Evolutionary conservation across 2,113 vertebrate species (phyloP).

Genomic region (Jaculus jaculus): DNA sequence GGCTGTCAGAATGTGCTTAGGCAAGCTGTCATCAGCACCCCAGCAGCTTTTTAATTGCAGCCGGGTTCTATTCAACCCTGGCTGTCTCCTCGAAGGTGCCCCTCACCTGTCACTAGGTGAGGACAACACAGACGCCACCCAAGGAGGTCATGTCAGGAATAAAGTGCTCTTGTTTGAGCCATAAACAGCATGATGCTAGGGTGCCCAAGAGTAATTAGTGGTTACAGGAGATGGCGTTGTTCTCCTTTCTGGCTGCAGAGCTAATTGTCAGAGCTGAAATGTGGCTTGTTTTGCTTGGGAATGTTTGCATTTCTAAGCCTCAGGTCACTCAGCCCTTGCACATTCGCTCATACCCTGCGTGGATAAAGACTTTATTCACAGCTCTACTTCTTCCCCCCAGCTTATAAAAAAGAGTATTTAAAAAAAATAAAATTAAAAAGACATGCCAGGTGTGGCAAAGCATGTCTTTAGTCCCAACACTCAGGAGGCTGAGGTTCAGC

Average conservation of each 20-base stretch:
- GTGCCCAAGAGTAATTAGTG: not conserved
- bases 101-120: fast-evolving
- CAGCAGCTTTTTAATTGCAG: not conserved
- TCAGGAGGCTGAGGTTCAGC: too few species aligned
- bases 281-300: conserved; percentile 28
- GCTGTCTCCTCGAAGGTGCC: not conserved
- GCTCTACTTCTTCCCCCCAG: not conserved
- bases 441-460: not conserved
- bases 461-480: too few species aligned
- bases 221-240: not conserved
- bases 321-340: not conserved
- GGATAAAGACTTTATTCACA: conserved; percentile 38
- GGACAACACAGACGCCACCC: not conserved
- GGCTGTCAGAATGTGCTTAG: too few species aligned
- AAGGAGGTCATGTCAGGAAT: not conserved
- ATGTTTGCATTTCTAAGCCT: not conserved
- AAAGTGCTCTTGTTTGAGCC: not conserved
- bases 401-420: not conserved
- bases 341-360: not conserved
- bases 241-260: conserved; percentile 39
- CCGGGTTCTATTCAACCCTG: not conserved
- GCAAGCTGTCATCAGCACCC: not conserved
- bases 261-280: conserved; percentile 47
- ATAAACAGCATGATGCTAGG: not conserved
- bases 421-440: not conserved